phyloP scores from a whole-genome alignment of 2,797 vertebrate species.

The Adrianichthys oophorus region DNA sequence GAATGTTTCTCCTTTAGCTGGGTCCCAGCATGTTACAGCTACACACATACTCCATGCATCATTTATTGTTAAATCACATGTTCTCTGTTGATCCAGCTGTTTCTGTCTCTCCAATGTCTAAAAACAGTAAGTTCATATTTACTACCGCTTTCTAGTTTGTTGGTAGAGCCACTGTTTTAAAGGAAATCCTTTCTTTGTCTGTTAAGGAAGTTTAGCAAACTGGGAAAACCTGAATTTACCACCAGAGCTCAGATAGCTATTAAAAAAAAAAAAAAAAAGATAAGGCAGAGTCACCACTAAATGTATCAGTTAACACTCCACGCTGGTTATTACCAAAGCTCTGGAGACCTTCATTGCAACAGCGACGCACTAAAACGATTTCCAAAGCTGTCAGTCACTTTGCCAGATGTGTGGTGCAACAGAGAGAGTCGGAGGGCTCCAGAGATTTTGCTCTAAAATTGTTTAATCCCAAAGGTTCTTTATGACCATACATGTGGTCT shows the following conservation, averaged over 20 bases:
- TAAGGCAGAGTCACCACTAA: constrained; percentile 57
- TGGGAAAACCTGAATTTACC: constrained; percentile 77
- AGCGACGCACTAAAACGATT: constrained; percentile 64
- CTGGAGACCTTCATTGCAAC: constrained; percentile 62
- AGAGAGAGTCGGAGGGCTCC: constrained; percentile 46
- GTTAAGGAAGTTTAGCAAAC: constrained; percentile 75
- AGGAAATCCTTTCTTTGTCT: constrained; percentile 85
- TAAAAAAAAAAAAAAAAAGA: constrained; percentile 44
- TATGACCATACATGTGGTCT: constrained; percentile 68
- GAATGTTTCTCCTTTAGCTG: constrained; percentile 20
- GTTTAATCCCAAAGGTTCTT: constrained; percentile 62
- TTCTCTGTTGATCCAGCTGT: constrained; percentile 9
- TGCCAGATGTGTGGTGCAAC: constrained; percentile 61
- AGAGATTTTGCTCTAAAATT: constrained; percentile 59
- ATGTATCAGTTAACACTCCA: constrained; percentile 68
- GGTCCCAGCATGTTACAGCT: constrained; percentile 23
- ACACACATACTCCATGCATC: constrained; percentile 14
- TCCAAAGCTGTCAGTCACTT: constrained; percentile 68
- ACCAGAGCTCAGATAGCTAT: constrained; percentile 73
- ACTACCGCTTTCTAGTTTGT: constrained; percentile 57
- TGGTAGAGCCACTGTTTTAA: constrained; percentile 66
- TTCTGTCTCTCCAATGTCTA: constrained; percentile 14
- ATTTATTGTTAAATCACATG: constrained; percentile 16
- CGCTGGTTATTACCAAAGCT: constrained; percentile 59
- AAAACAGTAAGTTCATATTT: constrained; percentile 59